Evolutionary conservation across 2,888 invertebrate genomes (phyloP), one percentile per base, ranked within the genome.

Genomic region (Cephus pulcher): DNA sequence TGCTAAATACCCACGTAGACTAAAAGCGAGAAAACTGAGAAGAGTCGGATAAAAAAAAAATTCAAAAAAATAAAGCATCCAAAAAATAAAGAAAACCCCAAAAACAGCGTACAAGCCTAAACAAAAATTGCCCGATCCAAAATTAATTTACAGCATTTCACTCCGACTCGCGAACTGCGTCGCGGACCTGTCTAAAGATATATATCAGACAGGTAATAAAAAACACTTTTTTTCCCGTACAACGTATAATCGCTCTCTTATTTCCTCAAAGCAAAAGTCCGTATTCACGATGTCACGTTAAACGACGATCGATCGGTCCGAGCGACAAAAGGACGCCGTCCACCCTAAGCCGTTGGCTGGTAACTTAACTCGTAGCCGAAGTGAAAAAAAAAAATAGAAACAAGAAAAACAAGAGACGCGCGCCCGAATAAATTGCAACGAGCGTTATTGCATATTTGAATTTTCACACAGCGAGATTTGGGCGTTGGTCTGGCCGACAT

Each of bases 401-500:
- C 0, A 34, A 11, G 1, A 1, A 11, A 34, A 4, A 34, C 11
- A 35, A 35, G 12, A 69, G 70, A 11, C 12, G 69, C 12, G 37
- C 37, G 12, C 33, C 69, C 32, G 15, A 79, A 77, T 80, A 73
- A 76, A 77, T 81, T 79, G 73, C 77, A 75, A 78, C 70, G 77
- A 78, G 83, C 82, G 86, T 23, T 56, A 56, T 23, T 56, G 56
- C 56, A 56, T 23, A 56, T 56, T 56, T 56, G 56, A 56, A 9
- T 56, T 56, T 71, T 71, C 71, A 34, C 71, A 34, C 71, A 32
- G 71, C 84, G 82, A 85, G 82, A 83, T 83, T 85, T 87, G 88
- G 90, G 90, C 89, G 90, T 90, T 90, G 89, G 88, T 89, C 86
- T 86, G 84, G 82, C 76, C 86, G 84, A 88, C 84, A 88, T 89